Evolutionary conservation across 2,888 invertebrate species (phyloP).

Genomic region (Atethmia centrago): DNA sequence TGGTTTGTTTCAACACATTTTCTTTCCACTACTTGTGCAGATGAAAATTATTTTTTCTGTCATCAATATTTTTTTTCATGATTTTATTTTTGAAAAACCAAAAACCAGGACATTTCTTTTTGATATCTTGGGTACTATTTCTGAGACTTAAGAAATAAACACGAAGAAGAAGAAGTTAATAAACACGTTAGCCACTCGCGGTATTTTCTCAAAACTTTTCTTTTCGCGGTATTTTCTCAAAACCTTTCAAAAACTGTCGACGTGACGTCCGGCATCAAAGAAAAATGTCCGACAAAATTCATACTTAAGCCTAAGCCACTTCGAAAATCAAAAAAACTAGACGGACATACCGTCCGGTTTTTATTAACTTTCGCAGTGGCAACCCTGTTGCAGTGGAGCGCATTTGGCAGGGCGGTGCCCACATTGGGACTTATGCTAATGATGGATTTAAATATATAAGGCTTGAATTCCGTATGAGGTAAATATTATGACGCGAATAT

Average conservation of each 20-base stretch:
- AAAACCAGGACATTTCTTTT: too few species aligned
- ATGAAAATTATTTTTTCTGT: not conserved
- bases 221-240: not conserved
- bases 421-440: conserved; percentile 73
- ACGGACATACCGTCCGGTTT: not conserved
- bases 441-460: conserved; percentile 71
- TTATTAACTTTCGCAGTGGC: conserved; percentile 10
- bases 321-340: too few species aligned
- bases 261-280: not conserved
- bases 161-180: too few species aligned
- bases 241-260: not conserved
- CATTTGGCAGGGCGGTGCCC: conserved; percentile 39
- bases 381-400: conserved; percentile 52
- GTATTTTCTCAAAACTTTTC: not conserved
- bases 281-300: conserved; percentile 19
- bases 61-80: not conserved
- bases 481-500: conserved; percentile 57
- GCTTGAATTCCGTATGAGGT: conserved; percentile 51
- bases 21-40: not conserved
- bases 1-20: not conserved
- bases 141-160: too few species aligned
- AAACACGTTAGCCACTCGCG: not conserved
- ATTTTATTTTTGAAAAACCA: too few species aligned
- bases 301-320: too few species aligned
- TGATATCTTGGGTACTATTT: too few species aligned